phyloP scores from a whole-genome alignment of 2,888 invertebrate genomes.

The Thyatira batis region DNA sequence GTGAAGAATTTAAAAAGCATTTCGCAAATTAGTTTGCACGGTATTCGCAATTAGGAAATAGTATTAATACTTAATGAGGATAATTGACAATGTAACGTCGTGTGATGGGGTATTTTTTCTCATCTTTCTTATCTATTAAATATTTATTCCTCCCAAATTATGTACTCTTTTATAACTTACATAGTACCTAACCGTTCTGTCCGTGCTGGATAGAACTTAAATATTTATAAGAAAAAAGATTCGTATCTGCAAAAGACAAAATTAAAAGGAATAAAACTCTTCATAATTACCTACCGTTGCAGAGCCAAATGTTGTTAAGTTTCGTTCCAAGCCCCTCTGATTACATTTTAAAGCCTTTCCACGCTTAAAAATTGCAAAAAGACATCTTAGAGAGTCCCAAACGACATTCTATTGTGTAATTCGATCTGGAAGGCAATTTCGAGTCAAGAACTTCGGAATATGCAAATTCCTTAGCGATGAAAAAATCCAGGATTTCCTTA shows the following conservation, averaged over 20 bases:
- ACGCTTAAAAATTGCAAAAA: constrained; percentile 61
- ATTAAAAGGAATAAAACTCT: constrained; percentile 70
- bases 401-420: constrained; percentile 65
- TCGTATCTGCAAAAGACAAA: constrained; percentile 36
- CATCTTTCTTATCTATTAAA: not conserved
- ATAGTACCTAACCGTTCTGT: not conserved
- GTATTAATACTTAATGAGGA: constrained; percentile 13
- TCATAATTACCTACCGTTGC: constrained; percentile 59
- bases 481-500: constrained; percentile 47
- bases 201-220: too few species aligned
- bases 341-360: constrained; percentile 74
- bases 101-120: not conserved
- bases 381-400: constrained; percentile 57
- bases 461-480: constrained; percentile 44
- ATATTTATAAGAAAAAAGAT: constrained; percentile 29
- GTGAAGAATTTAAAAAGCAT: constrained; percentile 76
- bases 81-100: constrained; percentile 2
- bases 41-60: constrained; percentile 52
- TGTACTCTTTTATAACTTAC: not conserved
- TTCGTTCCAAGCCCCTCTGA: constrained; percentile 65
- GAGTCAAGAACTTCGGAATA: constrained; percentile 49
- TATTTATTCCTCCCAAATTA: not conserved
- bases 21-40: constrained; percentile 70
- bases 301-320: constrained; percentile 66
- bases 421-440: constrained; percentile 60